phyloP scores from a whole-genome alignment of 1,140 invertebrate genomes.

The Leptinotarsa texana region DNA sequence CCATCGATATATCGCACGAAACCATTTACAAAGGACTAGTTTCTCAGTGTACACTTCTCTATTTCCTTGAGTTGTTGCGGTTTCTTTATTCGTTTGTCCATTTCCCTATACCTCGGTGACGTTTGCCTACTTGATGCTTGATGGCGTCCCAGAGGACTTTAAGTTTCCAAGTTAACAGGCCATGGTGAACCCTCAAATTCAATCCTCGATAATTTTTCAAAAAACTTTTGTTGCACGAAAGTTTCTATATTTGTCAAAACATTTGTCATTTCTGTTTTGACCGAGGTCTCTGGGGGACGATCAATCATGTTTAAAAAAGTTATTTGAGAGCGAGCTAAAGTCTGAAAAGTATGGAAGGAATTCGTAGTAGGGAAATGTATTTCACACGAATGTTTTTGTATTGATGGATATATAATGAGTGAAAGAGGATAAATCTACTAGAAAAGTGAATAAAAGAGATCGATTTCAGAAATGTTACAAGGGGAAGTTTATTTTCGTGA shows the following conservation, averaged over 20 bases:
- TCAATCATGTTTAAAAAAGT: constrained; percentile 41
- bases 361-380: too few relatives aligned
- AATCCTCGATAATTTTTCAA: constrained; percentile 53
- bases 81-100: constrained; percentile 39
- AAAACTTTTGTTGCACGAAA: constrained; percentile 50
- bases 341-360: too few relatives aligned
- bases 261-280: constrained; percentile 53
- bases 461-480: too few relatives aligned
- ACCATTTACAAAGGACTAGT: background rate
- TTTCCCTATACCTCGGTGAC: constrained; percentile 42
- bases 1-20: too few relatives aligned
- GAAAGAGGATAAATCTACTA: too few relatives aligned
- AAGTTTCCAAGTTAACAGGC: constrained; percentile 45
- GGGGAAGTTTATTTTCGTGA: too few relatives aligned
- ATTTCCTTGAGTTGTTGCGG: background rate
- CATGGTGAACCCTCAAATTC: constrained; percentile 43
- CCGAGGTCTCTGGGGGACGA: constrained; percentile 41
- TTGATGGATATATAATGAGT: too few relatives aligned
- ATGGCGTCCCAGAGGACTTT: constrained; percentile 43
- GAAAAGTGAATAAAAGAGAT: too few relatives aligned
- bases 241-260: constrained; percentile 47
- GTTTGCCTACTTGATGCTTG: constrained; percentile 50
- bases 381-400: too few relatives aligned
- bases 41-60: constrained; percentile 26
- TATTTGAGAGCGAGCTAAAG: background rate